A percentile compares a stretch with the other conserved stretches of the same genome.
phyloP scores from a whole-genome alignment of 2,888 invertebrate genomes.

The Dicyrtomina minuta region DNA sequence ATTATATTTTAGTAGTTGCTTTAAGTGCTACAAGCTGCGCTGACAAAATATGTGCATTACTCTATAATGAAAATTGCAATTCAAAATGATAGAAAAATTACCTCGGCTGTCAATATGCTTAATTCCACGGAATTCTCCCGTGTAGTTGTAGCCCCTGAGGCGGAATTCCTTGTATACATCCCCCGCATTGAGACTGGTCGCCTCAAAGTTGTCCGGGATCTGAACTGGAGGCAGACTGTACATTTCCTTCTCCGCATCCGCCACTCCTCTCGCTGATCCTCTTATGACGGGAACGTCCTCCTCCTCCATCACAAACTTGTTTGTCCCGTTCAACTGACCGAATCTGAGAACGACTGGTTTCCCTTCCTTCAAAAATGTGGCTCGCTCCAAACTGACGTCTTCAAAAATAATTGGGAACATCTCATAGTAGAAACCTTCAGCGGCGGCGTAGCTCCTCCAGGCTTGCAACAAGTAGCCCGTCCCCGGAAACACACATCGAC shows the following conservation, averaged over 20 bases:
- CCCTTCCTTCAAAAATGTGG: slow-evolving; percentile 87
- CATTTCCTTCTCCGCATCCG: slow-evolving; percentile 7
- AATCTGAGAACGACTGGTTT: slow-evolving; percentile 74
- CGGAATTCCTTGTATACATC: slow-evolving; percentile 85
- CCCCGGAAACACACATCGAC: slow-evolving; percentile 77
- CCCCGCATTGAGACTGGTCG: slow-evolving; percentile 53
- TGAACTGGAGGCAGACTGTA: not conserved
- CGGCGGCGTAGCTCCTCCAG: slow-evolving; percentile 82
- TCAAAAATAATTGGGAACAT: slow-evolving; percentile 82
- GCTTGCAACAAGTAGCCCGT: slow-evolving; percentile 77
- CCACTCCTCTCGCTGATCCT: slow-evolving; percentile 63
- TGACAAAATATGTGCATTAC: too few species aligned
- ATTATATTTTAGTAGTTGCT: too few species aligned
- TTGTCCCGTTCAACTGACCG: slow-evolving; percentile 61
- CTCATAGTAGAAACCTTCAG: slow-evolving; percentile 69
- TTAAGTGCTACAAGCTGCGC: too few species aligned
- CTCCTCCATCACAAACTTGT: slow-evolving; percentile 87
- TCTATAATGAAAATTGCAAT: too few species aligned
- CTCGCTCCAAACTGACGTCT: slow-evolving; percentile 84
- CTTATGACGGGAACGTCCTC: slow-evolving; percentile 77
- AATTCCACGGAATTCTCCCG: slow-evolving; percentile 79
- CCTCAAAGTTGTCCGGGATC: not conserved
- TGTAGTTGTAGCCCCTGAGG: slow-evolving; percentile 82
- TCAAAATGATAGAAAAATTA: too few species aligned
- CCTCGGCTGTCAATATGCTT: slow-evolving; percentile 69